Percentiles rank a stretch among this genome's conserved stretches.
phyloP scores from a whole-genome alignment of 2,113 vertebrate genomes.

The Prinia subflava region DNA sequence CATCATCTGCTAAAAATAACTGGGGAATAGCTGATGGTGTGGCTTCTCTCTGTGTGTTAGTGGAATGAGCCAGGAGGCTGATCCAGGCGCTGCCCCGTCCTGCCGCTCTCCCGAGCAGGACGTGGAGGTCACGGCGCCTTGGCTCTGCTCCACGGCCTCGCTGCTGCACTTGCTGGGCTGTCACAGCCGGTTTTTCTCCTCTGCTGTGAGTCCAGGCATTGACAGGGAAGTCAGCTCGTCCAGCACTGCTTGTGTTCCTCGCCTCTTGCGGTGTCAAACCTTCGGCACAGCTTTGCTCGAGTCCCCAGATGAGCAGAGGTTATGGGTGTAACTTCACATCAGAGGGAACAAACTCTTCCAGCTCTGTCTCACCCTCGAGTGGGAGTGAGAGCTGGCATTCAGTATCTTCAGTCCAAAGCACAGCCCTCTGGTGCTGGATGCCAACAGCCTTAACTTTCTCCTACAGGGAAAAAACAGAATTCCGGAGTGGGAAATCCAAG shows the following conservation, averaged over 20 bases:
- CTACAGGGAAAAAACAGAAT: neutral
- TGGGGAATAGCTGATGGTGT: slow-evolving; percentile 10
- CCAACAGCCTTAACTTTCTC: neutral
- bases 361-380: neutral
- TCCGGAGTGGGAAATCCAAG: neutral
- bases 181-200: neutral
- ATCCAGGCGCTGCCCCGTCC: neutral
- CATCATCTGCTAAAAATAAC: slow-evolving; percentile 24
- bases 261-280: neutral
- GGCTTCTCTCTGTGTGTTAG: neutral
- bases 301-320: neutral
- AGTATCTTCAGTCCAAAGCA: neutral
- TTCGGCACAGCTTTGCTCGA: neutral
- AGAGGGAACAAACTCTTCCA: neutral
- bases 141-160: neutral
- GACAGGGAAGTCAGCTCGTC: neutral
- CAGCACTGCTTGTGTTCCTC: neutral
- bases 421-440: neutral
- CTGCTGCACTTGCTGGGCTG: neutral
- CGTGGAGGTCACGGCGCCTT: neutral
- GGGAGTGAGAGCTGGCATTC: neutral
- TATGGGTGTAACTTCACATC: neutral
- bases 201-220: neutral
- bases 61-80: neutral
- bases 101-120: neutral